A percentile compares a stretch with the other conserved stretches of the same genome.
phyloP scores from a whole-genome alignment of 1,140 invertebrate species.

The Aleiodes sp. region DNA sequence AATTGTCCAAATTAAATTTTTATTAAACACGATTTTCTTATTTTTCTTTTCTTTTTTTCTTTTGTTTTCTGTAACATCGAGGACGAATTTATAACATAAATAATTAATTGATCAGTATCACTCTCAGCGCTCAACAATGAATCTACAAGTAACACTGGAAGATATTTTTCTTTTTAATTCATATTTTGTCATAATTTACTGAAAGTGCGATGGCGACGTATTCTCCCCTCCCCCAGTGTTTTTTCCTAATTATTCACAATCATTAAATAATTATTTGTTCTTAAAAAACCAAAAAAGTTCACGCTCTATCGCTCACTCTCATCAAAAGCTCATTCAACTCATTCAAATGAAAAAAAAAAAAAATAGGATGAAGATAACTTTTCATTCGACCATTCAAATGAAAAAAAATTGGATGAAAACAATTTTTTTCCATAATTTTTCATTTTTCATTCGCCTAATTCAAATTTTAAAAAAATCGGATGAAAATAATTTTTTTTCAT shows the following conservation, averaged over 20 bases:
- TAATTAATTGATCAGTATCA: conserved; percentile 65
- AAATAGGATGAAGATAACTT: too few species aligned
- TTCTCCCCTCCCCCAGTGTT: conserved; percentile 42
- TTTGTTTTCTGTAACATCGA: conserved; percentile 64
- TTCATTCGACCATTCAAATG: too few species aligned
- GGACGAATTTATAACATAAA: conserved; percentile 65
- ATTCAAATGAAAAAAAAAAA: conserved; percentile 16
- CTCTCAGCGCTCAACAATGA: conserved; percentile 63
- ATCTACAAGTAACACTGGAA: conserved; percentile 62
- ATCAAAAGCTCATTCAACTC: conserved; percentile 30
- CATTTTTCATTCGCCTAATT: too few species aligned
- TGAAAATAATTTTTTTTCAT: too few species aligned
- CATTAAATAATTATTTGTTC: not conserved
- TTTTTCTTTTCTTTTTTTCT: conserved; percentile 11
- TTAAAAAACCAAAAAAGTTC: too few species aligned
- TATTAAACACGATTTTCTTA: conserved; percentile 63
- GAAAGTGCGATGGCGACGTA: conserved; percentile 39
- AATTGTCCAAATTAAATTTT: conserved; percentile 67
- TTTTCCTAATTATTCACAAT: conserved; percentile 8
- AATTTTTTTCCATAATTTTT: conserved; percentile 32
- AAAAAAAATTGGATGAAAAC: too few species aligned
- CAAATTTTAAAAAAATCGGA: too few species aligned
- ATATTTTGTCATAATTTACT: not conserved
- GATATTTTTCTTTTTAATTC: conserved; percentile 48
- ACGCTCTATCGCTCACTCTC: conserved; percentile 38